These are phyloP conservation scores for Julus scandinavius DNA, from an alignment of 2,888 invertebrate species.

Conservation along the genomic window DNA sequence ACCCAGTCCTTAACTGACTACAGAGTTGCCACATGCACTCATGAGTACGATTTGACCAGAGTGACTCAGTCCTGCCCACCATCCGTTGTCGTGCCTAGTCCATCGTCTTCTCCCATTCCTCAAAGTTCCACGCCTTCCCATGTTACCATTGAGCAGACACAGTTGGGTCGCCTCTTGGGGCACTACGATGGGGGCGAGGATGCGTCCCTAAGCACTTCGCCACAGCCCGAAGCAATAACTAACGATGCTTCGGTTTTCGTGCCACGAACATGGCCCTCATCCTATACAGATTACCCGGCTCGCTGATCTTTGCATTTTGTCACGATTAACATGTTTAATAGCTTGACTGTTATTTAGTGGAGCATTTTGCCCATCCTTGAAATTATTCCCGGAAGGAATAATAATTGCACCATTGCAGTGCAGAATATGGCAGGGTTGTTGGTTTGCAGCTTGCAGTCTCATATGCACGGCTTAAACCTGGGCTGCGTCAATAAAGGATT, in stretches of 20 bases:
- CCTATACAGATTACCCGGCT: conserved; percentile 55
- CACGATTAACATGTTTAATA: background rate
- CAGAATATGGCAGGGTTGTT: background rate
- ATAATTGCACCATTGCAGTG: background rate
- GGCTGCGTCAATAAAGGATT: background rate
- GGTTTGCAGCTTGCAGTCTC: background rate
- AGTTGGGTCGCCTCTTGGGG: conserved; percentile 56
- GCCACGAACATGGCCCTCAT: conserved; percentile 57
- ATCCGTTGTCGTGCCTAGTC: conserved; percentile 55
- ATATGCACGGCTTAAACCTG: background rate
- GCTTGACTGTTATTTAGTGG: background rate
- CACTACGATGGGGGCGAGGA: conserved; percentile 55
- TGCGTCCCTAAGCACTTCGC: background rate
- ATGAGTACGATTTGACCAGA: conserved; percentile 56
- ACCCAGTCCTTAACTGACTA: conserved; percentile 63
- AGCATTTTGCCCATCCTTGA: conserved; percentile 50
- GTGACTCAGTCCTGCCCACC: conserved; percentile 57
- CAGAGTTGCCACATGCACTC: background rate
- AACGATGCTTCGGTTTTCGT: conserved; percentile 55
- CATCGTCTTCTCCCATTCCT: conserved; percentile 55
- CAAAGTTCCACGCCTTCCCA: conserved; percentile 47
- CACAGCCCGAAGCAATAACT: conserved; percentile 31
- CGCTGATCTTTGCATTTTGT: conserved; percentile 52
- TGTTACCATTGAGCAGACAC: conserved; percentile 56
- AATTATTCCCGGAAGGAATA: conserved; percentile 58